A percentile compares a stretch with the other conserved stretches of the same genome.
Evolutionary conservation across 2,113 vertebrate genomes (phyloP).

Genomic region (Mormoops blainvillei): DNA sequence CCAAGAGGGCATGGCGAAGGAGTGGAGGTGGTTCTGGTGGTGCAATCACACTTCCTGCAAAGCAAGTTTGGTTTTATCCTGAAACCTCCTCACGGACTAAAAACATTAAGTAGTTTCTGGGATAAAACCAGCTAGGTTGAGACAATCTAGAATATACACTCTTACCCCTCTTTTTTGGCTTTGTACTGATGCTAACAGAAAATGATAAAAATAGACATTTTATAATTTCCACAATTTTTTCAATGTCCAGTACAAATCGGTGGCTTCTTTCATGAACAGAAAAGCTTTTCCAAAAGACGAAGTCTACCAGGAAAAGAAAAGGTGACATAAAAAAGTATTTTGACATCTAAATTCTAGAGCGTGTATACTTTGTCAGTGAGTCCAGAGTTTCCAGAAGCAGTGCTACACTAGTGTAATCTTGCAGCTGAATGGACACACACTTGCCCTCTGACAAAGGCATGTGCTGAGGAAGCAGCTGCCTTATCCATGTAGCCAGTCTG

Average conservation of each 20-base stretch:
- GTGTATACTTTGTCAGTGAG: not conserved
- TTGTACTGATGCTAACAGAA: not conserved
- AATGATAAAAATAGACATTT: not conserved
- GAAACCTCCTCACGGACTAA: not conserved
- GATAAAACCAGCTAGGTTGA: not conserved
- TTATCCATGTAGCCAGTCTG: no score
- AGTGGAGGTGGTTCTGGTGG: accelerated
- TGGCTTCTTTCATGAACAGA: not conserved
- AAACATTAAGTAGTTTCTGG: not conserved
- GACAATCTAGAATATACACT: not conserved
- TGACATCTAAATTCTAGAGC: not conserved
- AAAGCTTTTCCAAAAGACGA: not conserved
- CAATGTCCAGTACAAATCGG: not conserved
- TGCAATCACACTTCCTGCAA: not conserved
- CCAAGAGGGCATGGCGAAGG: not conserved
- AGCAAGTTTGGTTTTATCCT: not conserved
- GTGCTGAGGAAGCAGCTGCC: not conserved
- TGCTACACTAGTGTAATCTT: no score
- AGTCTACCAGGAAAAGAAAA: not conserved
- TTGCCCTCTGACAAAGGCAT: not conserved
- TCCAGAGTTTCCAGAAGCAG: not conserved
- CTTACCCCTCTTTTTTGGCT: not conserved
- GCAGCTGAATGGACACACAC: accelerated
- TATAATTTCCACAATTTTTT: not conserved
- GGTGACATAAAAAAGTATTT: not conserved